Evolutionary conservation across 2,113 vertebrate species (phyloP).

Genomic region (Caranx melampygus): DNA sequence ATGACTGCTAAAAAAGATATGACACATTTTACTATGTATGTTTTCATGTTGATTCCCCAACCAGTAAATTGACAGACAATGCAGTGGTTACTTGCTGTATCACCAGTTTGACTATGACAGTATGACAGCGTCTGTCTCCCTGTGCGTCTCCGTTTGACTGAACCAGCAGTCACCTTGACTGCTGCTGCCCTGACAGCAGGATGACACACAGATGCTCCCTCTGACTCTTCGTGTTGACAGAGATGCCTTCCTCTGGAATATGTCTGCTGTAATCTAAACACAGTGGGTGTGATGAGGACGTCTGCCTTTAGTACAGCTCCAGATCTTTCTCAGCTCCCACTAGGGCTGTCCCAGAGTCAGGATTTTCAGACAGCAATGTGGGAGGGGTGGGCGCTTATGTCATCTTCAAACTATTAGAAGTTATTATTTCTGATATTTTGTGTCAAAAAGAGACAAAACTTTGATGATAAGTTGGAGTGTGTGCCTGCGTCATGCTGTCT

Average conservation of each 20-base stretch:
- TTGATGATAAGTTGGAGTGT: not conserved
- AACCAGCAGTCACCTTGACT: not conserved
- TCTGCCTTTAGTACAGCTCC: not conserved
- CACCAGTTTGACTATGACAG: not conserved
- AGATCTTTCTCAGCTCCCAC: not conserved
- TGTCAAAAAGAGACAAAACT: not conserved
- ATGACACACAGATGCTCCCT: conserved; percentile 38
- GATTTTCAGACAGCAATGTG: not conserved
- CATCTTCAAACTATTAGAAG: not conserved
- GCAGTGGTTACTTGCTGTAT: not conserved
- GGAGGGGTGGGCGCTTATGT: too few relatives aligned
- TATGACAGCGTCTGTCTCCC: not conserved
- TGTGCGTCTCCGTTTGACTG: conserved; percentile 6
- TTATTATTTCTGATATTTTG: not conserved
- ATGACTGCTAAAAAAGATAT: not conserved
- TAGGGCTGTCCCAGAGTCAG: not conserved
- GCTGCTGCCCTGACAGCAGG: conserved; percentile 23
- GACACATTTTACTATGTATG: too few relatives aligned
- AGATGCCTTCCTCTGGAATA: not conserved
- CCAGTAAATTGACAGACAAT: not conserved
- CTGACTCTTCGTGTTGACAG: conserved; percentile 22
- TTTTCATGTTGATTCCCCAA: not conserved
- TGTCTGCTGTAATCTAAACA: not conserved
- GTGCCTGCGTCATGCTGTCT: not conserved
- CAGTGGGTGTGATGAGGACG: not conserved